These are phyloP conservation scores for Ptychadena robeensis DNA, from an alignment of 2,797 vertebrate genomes.

Conservation along the genomic window DNA sequence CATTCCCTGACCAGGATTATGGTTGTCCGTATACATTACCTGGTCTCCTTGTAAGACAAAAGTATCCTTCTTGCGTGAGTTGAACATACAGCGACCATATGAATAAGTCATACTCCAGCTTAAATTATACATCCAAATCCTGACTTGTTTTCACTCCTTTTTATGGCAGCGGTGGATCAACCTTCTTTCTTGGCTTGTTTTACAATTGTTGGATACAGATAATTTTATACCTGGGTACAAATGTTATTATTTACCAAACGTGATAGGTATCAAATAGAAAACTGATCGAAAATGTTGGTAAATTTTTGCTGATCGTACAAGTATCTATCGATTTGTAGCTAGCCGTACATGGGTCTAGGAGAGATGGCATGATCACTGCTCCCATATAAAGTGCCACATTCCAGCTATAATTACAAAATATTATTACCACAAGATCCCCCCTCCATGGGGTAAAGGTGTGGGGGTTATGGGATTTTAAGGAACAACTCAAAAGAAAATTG, in stretches of 20 bases:
- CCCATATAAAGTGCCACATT: too few species aligned
- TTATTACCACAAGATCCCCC: too few species aligned
- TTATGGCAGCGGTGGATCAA: background rate
- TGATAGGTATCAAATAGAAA: too few species aligned
- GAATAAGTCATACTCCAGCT: conserved; percentile 26
- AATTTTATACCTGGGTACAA: background rate
- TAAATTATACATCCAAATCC: conserved; percentile 40
- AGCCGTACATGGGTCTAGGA: too few species aligned
- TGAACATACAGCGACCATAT: conserved; percentile 11
- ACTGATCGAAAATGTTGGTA: too few species aligned
- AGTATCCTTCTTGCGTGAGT: conserved; percentile 17
- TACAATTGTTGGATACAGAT: background rate
- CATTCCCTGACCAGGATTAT: background rate
- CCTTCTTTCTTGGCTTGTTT: background rate
- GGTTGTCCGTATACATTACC: background rate
- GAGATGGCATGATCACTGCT: too few species aligned
- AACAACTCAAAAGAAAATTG: too few species aligned
- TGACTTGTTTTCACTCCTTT: conserved; percentile 14
- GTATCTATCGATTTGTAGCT: too few species aligned
- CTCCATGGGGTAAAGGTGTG: too few species aligned
- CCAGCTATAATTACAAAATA: too few species aligned
- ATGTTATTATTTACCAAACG: background rate
- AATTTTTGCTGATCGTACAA: too few species aligned
- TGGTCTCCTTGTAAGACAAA: background rate
- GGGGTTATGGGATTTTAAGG: too few species aligned